These are phyloP conservation scores for Odontesthes bonariensis DNA, from an alignment of 2,113 vertebrate species.

Conservation along the genomic window DNA sequence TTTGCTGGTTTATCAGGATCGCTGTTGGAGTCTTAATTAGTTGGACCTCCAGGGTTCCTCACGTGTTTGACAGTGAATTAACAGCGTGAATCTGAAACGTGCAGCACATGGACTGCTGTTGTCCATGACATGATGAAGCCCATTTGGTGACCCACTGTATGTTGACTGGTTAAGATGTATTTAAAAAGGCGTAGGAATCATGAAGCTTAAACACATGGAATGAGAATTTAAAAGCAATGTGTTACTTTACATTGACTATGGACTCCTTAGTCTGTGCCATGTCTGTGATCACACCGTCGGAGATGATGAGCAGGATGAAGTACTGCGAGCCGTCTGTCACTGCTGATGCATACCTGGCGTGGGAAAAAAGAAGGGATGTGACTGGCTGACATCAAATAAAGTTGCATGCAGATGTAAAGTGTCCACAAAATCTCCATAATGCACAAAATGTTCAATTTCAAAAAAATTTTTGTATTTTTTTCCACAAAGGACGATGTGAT, in stretches of 20 bases:
- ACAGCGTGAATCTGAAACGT: neutral
- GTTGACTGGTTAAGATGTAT: neutral
- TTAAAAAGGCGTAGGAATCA: neutral
- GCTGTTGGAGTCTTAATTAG: constrained; percentile 27
- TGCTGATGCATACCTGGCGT: constrained; percentile 90
- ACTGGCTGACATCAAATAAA: neutral
- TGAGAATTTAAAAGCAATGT: neutral
- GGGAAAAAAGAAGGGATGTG: constrained; percentile 9
- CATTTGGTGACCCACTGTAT: neutral
- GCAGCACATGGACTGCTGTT: neutral
- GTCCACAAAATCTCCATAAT: neutral
- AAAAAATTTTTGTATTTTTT: no score
- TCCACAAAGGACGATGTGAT: neutral
- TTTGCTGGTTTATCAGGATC: constrained; percentile 25
- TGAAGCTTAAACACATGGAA: neutral
- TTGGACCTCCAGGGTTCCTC: constrained; percentile 4
- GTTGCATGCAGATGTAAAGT: neutral
- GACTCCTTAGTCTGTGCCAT: constrained; percentile 99
- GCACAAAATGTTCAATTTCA: neutral
- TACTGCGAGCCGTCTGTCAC: constrained; percentile 97
- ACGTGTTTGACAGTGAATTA: constrained; percentile 15
- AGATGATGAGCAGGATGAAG: constrained; percentile 96
- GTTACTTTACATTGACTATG: constrained; percentile 90
- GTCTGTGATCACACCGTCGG: constrained; percentile 97
- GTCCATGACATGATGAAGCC: neutral